Percentiles rank a stretch among this genome's conserved stretches.
Evolutionary conservation across 2,888 invertebrate species (phyloP).

Genomic region (Leptopilina syphax): DNA sequence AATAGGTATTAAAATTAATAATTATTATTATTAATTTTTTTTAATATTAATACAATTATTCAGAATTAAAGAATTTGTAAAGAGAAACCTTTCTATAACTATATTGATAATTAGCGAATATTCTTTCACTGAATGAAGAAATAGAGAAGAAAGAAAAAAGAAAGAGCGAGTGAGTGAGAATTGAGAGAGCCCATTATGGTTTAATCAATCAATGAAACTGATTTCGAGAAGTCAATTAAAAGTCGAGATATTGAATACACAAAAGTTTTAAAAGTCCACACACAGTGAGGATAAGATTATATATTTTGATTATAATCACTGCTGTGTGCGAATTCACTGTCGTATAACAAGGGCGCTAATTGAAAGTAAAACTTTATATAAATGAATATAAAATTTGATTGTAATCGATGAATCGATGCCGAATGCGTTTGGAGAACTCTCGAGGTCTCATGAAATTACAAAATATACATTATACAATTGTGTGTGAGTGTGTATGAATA

Average conservation of each 20-base stretch:
- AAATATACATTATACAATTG: conserved; percentile 21
- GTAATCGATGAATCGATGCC: conserved; percentile 60
- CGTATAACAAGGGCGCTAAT: conserved; percentile 64
- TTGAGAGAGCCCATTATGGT: conserved; percentile 28
- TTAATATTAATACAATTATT: too few species aligned
- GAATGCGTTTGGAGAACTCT: conserved; percentile 17
- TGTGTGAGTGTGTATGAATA: conserved; percentile 25
- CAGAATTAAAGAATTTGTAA: too few species aligned
- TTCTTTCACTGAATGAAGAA: too few species aligned
- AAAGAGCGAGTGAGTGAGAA: not conserved
- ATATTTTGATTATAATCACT: conserved; percentile 16
- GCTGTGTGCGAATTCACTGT: conserved; percentile 53
- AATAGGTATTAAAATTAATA: too few species aligned
- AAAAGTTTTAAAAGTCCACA: not conserved
- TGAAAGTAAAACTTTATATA: conserved; percentile 63
- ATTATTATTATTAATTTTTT: too few species aligned
- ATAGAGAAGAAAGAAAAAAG: too few species aligned
- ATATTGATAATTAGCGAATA: too few species aligned
- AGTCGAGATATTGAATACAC: conserved; percentile 46
- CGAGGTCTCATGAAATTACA: conserved; percentile 49
- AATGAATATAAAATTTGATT: conserved; percentile 61
- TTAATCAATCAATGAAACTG: conserved; percentile 61
- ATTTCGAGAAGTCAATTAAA: conserved; percentile 67
- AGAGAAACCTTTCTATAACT: too few species aligned
- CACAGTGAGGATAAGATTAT: not conserved